Evolutionary conservation across 1,140 invertebrate species (phyloP).

Genomic region (Caenorhabditis tropicalis): DNA sequence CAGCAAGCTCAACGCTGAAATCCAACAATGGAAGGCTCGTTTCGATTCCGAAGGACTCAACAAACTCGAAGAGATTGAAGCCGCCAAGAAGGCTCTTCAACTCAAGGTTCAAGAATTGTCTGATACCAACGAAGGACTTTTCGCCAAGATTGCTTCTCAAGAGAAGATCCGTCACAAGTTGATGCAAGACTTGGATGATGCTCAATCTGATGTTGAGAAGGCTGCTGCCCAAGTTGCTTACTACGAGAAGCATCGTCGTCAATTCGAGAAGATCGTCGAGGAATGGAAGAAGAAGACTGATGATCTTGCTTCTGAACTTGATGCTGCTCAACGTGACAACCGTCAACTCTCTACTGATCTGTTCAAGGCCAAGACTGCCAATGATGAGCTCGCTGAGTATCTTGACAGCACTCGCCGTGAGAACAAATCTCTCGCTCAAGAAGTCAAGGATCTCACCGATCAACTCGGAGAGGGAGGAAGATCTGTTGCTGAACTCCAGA

Average conservation of each 20-base stretch:
- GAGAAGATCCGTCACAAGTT: slow-evolving; percentile 98
- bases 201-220: slow-evolving; percentile 91
- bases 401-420: slow-evolving; percentile 95
- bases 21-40: slow-evolving; percentile 91
- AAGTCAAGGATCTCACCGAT: slow-evolving; percentile 96
- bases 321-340: slow-evolving; percentile 96
- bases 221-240: slow-evolving; percentile 73
- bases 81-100: slow-evolving; percentile 94
- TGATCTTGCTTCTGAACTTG: slow-evolving; percentile 92
- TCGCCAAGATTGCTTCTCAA: slow-evolving; percentile 92
- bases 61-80: slow-evolving; percentile 94
- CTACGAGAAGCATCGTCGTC: slow-evolving; percentile 99
- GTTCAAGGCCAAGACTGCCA: slow-evolving; percentile 96
- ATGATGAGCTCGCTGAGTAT: slow-evolving; percentile 87
- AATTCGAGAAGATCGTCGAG: slow-evolving; percentile 93
- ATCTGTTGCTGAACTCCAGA: slow-evolving; percentile 94
- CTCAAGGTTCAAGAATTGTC: slow-evolving; percentile 94
- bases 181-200: slow-evolving; percentile 94
- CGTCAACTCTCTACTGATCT: slow-evolving; percentile 98
- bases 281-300: slow-evolving; percentile 99
- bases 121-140: slow-evolving; percentile 94
- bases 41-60: slow-evolving; percentile 96
- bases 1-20: slow-evolving; percentile 94
- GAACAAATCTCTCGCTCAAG: slow-evolving; percentile 83
- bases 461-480: slow-evolving; percentile 95